Evolutionary conservation across 2,113 vertebrate species (phyloP), one percentile per base, ranked within the genome.

Genomic region (Picathartes gymnocephalus): DNA sequence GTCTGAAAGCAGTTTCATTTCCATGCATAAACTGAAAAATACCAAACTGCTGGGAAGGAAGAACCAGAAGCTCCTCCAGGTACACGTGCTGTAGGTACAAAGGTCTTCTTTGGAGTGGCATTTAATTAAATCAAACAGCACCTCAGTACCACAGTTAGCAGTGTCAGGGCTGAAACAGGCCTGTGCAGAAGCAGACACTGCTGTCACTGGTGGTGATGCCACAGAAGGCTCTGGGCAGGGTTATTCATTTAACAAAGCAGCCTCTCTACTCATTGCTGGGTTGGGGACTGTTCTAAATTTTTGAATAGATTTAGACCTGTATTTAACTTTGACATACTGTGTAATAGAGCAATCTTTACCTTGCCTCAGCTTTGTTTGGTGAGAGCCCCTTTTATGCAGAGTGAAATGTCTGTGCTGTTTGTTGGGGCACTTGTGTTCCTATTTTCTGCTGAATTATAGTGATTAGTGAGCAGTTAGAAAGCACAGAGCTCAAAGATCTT

Each of bases 1-100:
- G 96, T 98, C 97, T 96, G 92, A 81, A 96, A 95, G 95, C 97
- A 94, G 96, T 90, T 97, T 97, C 91, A 94, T 87, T 98, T 96
- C 83, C 90, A 76, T 91, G 81, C 87, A 87, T 48, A 94, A 87
- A 90, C 60, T 92, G 90, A 89, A 95, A 86, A 94, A 92, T 23
- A 93, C 73, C 53, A 58, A 96, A 81, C 22, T 39, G 47, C 48
- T 89, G 57, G 88, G 71, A 28, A 82, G 51, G n/a, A 88, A 68
- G 50, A 71, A 79, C 4, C 17, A 35, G 24, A 64, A 64, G 57
- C 47, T 80, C 48, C 70, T 91, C 48, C 65, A 90, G 25, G 50
- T 66, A 40, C 45, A 45, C 2, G 2, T 24, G 42, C 81, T 80
- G 44, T 1, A 65, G 48, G 62, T 72, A 20, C 50, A 33, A 4